Conservation (phyloP, 2,888 invertebrate genomes). For the Hypomecis atomaria region DNA sequence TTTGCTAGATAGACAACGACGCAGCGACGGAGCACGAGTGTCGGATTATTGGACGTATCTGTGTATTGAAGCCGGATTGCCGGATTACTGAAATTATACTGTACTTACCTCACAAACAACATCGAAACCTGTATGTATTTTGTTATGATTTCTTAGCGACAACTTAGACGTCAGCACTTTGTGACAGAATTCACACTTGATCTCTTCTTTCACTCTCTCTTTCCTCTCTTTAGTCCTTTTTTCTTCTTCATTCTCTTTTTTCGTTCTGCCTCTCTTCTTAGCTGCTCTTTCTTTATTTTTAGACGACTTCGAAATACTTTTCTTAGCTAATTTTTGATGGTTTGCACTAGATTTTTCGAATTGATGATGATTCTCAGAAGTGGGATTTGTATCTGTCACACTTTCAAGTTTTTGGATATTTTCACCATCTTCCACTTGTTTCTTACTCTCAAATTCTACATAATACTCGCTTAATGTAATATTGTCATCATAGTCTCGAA, state of each 20-base stretch:
- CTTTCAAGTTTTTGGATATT: not conserved
- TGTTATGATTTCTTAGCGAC: slow-evolving; percentile 74
- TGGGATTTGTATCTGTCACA: not conserved
- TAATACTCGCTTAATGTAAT: slow-evolving; percentile 48
- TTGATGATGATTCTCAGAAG: slow-evolving; percentile 14
- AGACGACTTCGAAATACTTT: slow-evolving; percentile 1
- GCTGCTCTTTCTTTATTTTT: slow-evolving; percentile 27
- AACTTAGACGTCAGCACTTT: slow-evolving; percentile 72
- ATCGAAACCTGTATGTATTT: slow-evolving; percentile 77
- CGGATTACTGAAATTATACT: too few relatives aligned
- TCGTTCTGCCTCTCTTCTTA: slow-evolving; percentile 44
- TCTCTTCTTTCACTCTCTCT: slow-evolving; percentile 58
- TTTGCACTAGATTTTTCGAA: not conserved
- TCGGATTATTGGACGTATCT: too few relatives aligned
- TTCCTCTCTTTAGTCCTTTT: slow-evolving; percentile 46
- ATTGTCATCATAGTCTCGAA: slow-evolving; percentile 57
- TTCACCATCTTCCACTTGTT: slow-evolving; percentile 13
- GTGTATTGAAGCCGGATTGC: too few relatives aligned
- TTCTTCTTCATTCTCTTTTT: slow-evolving; percentile 47
- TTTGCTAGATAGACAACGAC: too few relatives aligned
- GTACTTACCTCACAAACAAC: slow-evolving; percentile 61
- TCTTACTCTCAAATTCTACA: slow-evolving; percentile 30
- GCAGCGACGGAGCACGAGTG: too few relatives aligned
- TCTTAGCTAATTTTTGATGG: not conserved
- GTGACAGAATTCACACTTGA: slow-evolving; percentile 75